Percentiles rank a stretch among this genome's conserved stretches.
Evolutionary conservation across 1,140 invertebrate species (phyloP).

Genomic region (Elysia chlorotica): DNA sequence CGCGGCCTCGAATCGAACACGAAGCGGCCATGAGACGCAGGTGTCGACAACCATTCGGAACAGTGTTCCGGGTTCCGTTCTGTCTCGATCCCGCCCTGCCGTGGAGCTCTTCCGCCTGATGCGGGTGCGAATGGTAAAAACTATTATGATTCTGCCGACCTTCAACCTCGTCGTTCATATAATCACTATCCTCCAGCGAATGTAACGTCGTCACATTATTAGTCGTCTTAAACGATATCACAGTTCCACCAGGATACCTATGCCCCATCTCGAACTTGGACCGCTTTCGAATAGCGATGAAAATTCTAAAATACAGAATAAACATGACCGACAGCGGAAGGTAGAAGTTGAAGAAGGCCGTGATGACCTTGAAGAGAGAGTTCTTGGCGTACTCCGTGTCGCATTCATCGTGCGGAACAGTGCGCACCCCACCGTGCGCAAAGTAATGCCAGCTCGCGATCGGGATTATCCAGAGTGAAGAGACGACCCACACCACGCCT

Average conservation of each 20-base stretch:
- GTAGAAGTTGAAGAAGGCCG: slow-evolving; percentile 68
- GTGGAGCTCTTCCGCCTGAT: neutral
- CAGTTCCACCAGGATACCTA: slow-evolving; percentile 27
- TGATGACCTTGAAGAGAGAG: slow-evolving; percentile 64
- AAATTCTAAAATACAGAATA: slow-evolving; percentile 66
- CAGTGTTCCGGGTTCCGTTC: slow-evolving; percentile 6
- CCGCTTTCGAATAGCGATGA: slow-evolving; percentile 65
- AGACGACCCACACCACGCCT: slow-evolving; percentile 65
- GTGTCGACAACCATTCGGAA: neutral
- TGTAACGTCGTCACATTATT: slow-evolving; percentile 13
- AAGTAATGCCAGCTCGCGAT: slow-evolving; percentile 66
- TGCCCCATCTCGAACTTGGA: slow-evolving; percentile 62
- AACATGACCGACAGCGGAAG: slow-evolving; percentile 67
- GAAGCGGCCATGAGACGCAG: neutral
- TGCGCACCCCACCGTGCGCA: slow-evolving; percentile 49
- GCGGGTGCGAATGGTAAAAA: neutral
- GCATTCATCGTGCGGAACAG: slow-evolving; percentile 59
- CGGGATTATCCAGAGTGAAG: slow-evolving; percentile 65
- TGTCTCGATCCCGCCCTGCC: neutral
- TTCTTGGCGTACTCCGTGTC: slow-evolving; percentile 68
- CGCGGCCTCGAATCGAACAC: neutral
- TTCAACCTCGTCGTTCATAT: slow-evolving; percentile 24
- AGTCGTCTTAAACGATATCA: slow-evolving; percentile 24
- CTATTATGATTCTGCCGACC: neutral
- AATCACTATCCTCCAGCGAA: slow-evolving; percentile 35